Evolutionary conservation across 2,888 invertebrate species (phyloP), one percentile per base, ranked within the genome.

Genomic region (Diarsia dahlii): DNA sequence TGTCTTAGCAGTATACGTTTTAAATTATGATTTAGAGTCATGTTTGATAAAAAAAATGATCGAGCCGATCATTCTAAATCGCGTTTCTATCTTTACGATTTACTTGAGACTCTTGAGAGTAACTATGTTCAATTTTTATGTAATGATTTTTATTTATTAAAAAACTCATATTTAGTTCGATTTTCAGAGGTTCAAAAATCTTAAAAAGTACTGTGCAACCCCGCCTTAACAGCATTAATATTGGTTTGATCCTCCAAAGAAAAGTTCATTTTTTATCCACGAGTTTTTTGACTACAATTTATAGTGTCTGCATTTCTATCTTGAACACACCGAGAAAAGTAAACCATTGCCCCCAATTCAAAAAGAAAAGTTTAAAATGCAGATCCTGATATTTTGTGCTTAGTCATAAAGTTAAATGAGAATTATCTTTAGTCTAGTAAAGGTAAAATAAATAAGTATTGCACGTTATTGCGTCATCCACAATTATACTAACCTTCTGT

Each of bases 401-500:
- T 45, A 58, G 50, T 23, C 45, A 70, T 18, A 64, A 78, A 70
- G 46, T 54, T 80, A 56, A 66, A 74, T 52, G 58, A 64, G 50
- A 62, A 50, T 58, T 73, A 63, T 76, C 62, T 64, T 76, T 65
- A 71, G 62, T 71, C 67, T 69, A 78, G 48, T 71, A 74, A 69
- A 73, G 52, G 72, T 75, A 82, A 74, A 78, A 62, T 63, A 79
- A 77, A 76, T 62, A 80, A 81, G 79, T 86, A 84, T 89, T 89
- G 77, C 87, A 73, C 80, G 80, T 58, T 78, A 79, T 88, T 89
- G 87, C 88, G 69, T 89, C 89, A 89, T 83, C 39, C 64, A 23
- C 58, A 73, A 71, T 86, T 72, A 71, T 81, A 72, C 45, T 28
- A 65, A 64, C 81, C 83, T 87, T 84, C 64, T 72, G 34, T 1